phyloP scores from a whole-genome alignment of 2,113 vertebrate genomes.

The Corydoras maculifer region DNA sequence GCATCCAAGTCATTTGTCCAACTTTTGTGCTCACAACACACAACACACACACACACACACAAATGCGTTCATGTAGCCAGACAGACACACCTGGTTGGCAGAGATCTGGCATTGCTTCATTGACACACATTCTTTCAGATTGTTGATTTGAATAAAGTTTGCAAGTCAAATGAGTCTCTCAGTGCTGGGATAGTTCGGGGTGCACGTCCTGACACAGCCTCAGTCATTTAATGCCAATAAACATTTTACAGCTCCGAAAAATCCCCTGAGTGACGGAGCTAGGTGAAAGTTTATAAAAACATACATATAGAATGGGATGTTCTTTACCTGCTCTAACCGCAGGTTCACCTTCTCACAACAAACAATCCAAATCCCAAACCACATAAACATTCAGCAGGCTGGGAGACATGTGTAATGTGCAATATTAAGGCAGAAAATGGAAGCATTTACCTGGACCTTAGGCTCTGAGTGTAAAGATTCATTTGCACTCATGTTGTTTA shows the following conservation, averaged over 20 bases:
- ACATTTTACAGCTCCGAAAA: not conserved
- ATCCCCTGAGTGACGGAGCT: no score
- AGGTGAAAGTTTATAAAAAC: no score
- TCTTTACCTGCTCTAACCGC: not conserved
- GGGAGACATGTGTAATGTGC: no score
- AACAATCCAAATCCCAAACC: not conserved
- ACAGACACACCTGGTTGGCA: conserved; percentile 28
- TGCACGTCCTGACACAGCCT: conserved; percentile 17
- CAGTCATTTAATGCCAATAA: not conserved
- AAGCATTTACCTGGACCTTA: no score
- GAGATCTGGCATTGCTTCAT: conserved; percentile 26
- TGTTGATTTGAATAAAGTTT: conserved; percentile 40
- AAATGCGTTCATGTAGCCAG: conserved; percentile 7
- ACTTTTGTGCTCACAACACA: not conserved
- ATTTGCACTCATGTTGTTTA: no score
- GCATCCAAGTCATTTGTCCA: no score
- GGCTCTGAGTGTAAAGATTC: no score
- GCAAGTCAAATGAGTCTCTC: conserved; percentile 40
- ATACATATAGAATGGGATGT: no score
- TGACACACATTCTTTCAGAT: conserved; percentile 36
- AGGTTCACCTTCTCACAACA: not conserved
- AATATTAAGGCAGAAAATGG: no score
- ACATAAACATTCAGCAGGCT: not conserved
- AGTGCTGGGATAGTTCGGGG: conserved; percentile 10
- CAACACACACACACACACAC: conserved; percentile 6